Base-by-base conservation (phyloP, 1,140 invertebrate genomes). In the Mycetomoellerius zeteki region DNA sequence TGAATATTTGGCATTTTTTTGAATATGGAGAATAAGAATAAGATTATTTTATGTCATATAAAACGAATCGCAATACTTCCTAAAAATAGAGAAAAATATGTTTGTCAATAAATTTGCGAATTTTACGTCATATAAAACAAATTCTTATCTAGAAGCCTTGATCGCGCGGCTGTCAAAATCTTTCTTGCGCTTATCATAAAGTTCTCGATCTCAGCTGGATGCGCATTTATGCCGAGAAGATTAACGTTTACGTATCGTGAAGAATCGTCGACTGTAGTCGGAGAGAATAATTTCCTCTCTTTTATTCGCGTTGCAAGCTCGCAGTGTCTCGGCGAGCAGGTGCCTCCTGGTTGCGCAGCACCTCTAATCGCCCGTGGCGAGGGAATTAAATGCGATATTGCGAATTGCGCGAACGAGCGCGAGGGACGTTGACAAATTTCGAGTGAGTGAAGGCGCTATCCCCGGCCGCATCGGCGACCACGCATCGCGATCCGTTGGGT, bases 391-490 rank as follows among this genome's bases (percentile, higher is more conserved):
- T 60, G 80, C 80, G 52, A 71, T 69, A 58, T 71, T 14, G 62
- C 62, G 65, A 24, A 43, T 71, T 19, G 58, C 65, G 30, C 58
- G 73, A 47, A 2, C 73, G 75, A 10, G 8, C 58, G 21, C 54
- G 80, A 73, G 80, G n/a, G 80, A 84, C 69, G 37, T 84, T 84
- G 80, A 84, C 80, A 84, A 84, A 65, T 89, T 89, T 89, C 88
- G 71, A 72, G 47, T 52, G 73, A 80, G 58, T 54, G 65, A 47
- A 80, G 33, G 60, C 37, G 12, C 33, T 52, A 73, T 73, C 50
- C 50, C 12, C 14, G 24, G 47, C n/a, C 67, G 50, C 62, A 86
- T 81, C 69, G 73, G 81, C 73, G 86, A 89, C 37, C 52, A 67
- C 72, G 67, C 60, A 50, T 65, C 60, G 54, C 87, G 85, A 64